Evolutionary conservation across 2,797 vertebrate genomes (phyloP), one percentile per base, ranked within the genome.

Genomic region (Chelidonichthys spinosus): DNA sequence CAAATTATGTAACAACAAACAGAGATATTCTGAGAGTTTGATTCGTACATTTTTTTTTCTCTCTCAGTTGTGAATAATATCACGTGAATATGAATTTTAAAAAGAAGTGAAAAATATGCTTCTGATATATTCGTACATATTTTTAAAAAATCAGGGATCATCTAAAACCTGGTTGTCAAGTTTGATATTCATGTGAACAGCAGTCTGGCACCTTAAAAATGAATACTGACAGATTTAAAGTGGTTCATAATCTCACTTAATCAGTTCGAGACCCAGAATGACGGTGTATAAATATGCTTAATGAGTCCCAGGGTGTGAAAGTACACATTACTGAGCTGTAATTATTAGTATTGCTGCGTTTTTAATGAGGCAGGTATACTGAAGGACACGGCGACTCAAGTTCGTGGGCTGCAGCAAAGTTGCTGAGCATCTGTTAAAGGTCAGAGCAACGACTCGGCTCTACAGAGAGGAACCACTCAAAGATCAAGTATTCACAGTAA

Each of bases 401-500:
- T 62, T 61, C 71, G 43, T 65, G 52, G 63, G 72, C 32, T 59
- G 49, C 9, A 59, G 37, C 53, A 60, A 82, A 79, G 72, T 76
- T 79, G 60, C 71, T 66, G 73, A 78, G 85, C 67, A 77, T 83
- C 69, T 80, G 79, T 79, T 75, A 81, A 82, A 81, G 78, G 83
- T 81, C 66, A 64, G 36, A 44, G 15, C 33, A 67, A 75, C 62
- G 59, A 79, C 36, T 79, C 69, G 61, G 58, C 66, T 52, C 72
- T 52, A 43, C 33, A 78, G 56, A 82, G 68, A 74, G 18, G 50
- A 60, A 63, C 14, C 61, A 15, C 69, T 49, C 55, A 72, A 71
- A 86, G 67, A 76, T 72, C 49, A 76, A 58, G 47, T 25, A 18
- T 63, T 77, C 35, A 33, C 63, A 63, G 17, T 32, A n/a, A 46